These are phyloP conservation scores for Drosophila histrio DNA, from an alignment of 2,888 invertebrate genomes.

Conservation along the genomic window DNA sequence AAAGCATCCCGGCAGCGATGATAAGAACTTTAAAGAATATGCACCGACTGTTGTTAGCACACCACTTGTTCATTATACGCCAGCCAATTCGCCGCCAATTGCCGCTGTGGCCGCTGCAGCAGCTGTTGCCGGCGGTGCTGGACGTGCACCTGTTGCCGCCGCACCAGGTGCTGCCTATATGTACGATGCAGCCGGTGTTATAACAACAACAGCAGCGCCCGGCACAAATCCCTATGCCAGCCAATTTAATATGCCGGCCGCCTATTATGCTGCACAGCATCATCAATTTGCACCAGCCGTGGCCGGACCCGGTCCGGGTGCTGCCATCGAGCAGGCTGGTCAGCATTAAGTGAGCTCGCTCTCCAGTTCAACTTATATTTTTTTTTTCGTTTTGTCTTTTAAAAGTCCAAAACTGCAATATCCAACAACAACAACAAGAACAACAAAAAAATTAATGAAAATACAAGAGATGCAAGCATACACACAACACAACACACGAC, in stretches of 20 bases:
- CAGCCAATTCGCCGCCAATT: conserved; percentile 82
- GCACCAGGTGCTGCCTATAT: conserved; percentile 78
- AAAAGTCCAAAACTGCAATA: conserved; percentile 8
- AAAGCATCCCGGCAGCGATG: conserved; percentile 59
- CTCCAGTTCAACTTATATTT: no score
- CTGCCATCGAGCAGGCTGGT: conserved; percentile 63
- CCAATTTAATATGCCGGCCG: conserved; percentile 80
- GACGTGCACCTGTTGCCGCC: conserved; percentile 57
- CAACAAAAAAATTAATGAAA: not conserved
- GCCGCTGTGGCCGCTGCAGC: conserved; percentile 67
- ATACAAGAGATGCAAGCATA: conserved; percentile 17
- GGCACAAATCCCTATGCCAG: conserved; percentile 83
- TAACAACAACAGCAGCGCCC: conserved; percentile 81
- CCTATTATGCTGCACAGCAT: conserved; percentile 80
- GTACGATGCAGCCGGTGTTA: conserved; percentile 82
- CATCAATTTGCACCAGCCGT: conserved; percentile 72
- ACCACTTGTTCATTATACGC: conserved; percentile 75
- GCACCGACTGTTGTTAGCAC: conserved; percentile 71
- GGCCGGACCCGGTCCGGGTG: conserved; percentile 67
- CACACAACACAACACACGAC: conserved; percentile 1
- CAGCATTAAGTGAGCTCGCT: conserved; percentile 65
- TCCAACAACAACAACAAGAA: not conserved
- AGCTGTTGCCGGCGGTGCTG: conserved; percentile 49
- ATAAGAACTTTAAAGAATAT: conserved; percentile 73
- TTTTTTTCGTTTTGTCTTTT: no score